A percentile compares a stretch with the other conserved stretches of the same genome.
Conservation (phyloP, 64 coral and sea anemone species). For the Stylophora pistillata region DNA sequence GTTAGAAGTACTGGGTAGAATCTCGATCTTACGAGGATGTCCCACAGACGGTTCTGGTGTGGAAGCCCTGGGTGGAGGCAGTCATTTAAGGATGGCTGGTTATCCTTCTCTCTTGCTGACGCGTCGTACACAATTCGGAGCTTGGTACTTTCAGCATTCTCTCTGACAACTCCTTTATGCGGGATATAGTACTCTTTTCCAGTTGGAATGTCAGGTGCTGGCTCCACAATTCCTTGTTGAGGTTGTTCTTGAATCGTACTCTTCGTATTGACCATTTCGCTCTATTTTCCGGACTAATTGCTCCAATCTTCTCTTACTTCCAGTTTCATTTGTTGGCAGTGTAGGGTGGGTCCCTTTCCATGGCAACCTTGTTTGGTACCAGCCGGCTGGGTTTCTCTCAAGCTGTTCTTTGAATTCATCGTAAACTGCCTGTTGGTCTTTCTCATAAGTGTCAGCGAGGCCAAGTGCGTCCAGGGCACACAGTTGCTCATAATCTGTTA, state of each 20-base stretch:
- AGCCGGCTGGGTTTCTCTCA: conserved; percentile 22
- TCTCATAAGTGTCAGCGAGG: conserved; percentile 33
- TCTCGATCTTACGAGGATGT: background rate
- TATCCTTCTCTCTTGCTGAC: conserved; percentile 25
- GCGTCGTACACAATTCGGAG: conserved; percentile 52
- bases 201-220: background rate
- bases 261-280: conserved; percentile 8
- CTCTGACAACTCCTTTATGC: conserved; percentile 19
- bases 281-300: conserved; percentile 14
- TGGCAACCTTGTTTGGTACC: conserved; percentile 23
- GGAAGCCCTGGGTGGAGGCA: background rate
- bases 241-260: conserved; percentile 49
- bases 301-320: conserved; percentile 29
- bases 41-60: background rate
- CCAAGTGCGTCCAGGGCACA: conserved; percentile 50
- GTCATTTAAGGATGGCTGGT: conserved; percentile 5
- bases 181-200: conserved; percentile 26
- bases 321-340: conserved; percentile 21
- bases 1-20: conserved; percentile 6
- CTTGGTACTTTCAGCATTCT: conserved; percentile 32
- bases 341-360: conserved; percentile 37
- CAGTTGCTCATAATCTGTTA: conserved; percentile 13
- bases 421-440: conserved; percentile 35
- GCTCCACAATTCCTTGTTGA: conserved; percentile 18
- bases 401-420: conserved; percentile 45